Evolutionary conservation across 2,113 vertebrate genomes (phyloP), one percentile per base, ranked within the genome.

Genomic region (Malurus alboscapulatus): DNA sequence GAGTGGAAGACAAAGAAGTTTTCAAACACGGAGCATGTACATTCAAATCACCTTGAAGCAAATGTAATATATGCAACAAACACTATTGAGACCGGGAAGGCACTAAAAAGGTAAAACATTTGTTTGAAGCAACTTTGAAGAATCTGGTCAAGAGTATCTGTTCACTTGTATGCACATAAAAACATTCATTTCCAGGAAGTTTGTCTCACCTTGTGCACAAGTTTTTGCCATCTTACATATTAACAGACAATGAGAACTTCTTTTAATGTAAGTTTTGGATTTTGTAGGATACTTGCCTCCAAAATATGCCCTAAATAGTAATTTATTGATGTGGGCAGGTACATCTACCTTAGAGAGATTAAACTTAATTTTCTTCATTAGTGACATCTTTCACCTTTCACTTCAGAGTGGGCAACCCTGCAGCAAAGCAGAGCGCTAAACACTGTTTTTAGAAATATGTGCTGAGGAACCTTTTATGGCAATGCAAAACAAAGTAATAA

Each of bases 21-120:
- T 93, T 95, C 68, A 91, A 92, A 91, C 58, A 75, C 2, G 1
- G n/a, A 78, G 40, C 38, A 36, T 87, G 92, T 94, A 92, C 88
- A 84, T 96, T 95, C 84, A 94, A 93, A 91, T 85, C 87, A 94
- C 96, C 95, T 93, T 94, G 91, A 94, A 94, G 32, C 36, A 83
- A 77, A 58, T 69, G 50, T 95, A 95, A 95, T 91, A 76, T 91
- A 92, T 89, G 71, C 92, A 89, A 91, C 40, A 88, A 93, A 67
- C 72, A 71, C 73, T 86, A 30, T 12, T 72, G 86, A 92, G 90
- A 78, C 68, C 74, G 26, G 10, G 34, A 24, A 95, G 8, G 26
- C 47, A 86, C 47, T 90, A 88, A 51, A 95, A 92, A 63, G 34
- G 47, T 48, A 80, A 67, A 7, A 59, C n/a, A 80, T 93, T 67